Conservation (phyloP, 2,797 vertebrate species). For the Sphaeramia orbicularis region DNA sequence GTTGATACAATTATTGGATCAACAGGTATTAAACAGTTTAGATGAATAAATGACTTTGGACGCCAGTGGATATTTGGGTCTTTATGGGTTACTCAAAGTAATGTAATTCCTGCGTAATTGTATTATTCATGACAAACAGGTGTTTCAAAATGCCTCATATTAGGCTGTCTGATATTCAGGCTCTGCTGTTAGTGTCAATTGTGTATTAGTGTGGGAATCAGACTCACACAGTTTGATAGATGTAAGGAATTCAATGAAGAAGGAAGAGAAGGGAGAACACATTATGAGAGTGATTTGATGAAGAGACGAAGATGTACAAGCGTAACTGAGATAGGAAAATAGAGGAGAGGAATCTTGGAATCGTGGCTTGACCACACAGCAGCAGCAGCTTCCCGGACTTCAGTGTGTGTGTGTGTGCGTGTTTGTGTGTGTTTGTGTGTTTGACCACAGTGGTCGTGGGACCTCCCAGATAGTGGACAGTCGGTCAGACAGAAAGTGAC, state of each 20-base stretch:
- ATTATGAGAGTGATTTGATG: no score
- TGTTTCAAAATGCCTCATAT: not conserved
- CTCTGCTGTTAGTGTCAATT: not conserved
- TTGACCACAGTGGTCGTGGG: slow-evolving; percentile 41
- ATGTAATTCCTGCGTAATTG: not conserved
- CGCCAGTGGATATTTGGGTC: no score
- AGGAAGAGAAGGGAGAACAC: no score
- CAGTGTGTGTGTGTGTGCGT: slow-evolving; percentile 12
- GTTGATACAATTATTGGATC: no score
- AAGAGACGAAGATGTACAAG: slow-evolving; percentile 8
- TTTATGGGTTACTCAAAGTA: not conserved
- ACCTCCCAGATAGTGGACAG: slow-evolving; percentile 65
- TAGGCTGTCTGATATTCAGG: not conserved
- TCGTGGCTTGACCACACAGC: slow-evolving; percentile 39
- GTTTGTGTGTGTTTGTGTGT: slow-evolving; percentile 34
- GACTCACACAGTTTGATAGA: not conserved
- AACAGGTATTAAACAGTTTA: no score
- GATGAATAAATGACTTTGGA: no score
- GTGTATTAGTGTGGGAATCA: not conserved
- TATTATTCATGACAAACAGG: not conserved
- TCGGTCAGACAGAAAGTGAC: slow-evolving; percentile 39
- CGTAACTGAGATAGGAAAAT: not conserved
- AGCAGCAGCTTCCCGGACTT: slow-evolving; percentile 38
- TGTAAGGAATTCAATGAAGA: not conserved
- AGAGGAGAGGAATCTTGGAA: slow-evolving; percentile 1